Base-by-base conservation (phyloP, 2,888 invertebrate genomes). In the Bedellia somnulentella region DNA sequence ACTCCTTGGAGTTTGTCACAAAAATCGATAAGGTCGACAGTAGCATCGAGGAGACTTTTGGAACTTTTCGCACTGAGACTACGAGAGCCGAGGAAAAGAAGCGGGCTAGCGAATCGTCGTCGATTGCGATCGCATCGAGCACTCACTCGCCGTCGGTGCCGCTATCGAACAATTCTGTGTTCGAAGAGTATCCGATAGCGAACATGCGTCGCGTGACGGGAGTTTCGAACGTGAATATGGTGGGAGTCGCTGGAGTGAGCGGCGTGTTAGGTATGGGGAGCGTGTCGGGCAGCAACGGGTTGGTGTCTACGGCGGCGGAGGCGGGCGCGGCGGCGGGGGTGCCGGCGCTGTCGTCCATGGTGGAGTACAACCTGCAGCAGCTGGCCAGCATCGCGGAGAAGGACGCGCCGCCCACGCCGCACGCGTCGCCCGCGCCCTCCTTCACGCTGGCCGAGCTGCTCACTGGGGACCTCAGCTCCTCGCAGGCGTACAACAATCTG, bases 351-450 rank as follows among this genome's bases (percentile, higher is more conserved):
- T 71, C 85, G 8, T 88, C 87, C 44, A 89, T 91, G 68, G 87
- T 89, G 36, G 91, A 92, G 62, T 92, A 91, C 52, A 92, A 92
- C 63, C 67, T 92, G 44, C 88, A 89, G 40, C 89, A 89, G 56
- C 61, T 92, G 50, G 91, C 90, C 25, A 89, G 86, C 47, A 79
- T 92, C 42, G 89, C 88, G 2, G 89, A 88, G 53, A 86, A 82
- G 43, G 81, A 76, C 15, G 64, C 67, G 18, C 75, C 79, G 1
- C 80, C 81, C 26, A 67, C 75, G 15, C 60, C 75, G 42, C 54
- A 80, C 55, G 66, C 80, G 49, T 55, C 80, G 43, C 61, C 82
- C 48, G 57, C 83, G 60, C 82, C 84, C 37, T 79, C 83, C 40
- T 88, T 90, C 43, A 87, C 84, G 33, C 64, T 91, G 39, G 86